Evolutionary conservation across 2,888 invertebrate genomes (phyloP), one percentile per base, ranked within the genome.

Genomic region (Meandrusa payeni): DNA sequence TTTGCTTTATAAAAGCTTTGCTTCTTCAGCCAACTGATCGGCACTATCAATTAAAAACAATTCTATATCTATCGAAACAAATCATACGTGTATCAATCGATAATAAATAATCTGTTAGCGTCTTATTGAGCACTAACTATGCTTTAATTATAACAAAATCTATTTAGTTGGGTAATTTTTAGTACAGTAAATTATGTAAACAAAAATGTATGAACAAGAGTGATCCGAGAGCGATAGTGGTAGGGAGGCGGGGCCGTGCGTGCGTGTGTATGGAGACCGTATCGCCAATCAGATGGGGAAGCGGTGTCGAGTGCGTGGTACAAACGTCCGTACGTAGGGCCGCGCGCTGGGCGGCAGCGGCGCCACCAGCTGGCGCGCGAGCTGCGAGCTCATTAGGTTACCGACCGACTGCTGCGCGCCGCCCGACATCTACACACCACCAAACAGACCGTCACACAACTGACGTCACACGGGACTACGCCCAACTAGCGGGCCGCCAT

Each of bases 331-430:
- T 86, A 86, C 87, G 85, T 88, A 88, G 77, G 85, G 81, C 60
- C 87, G 69, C 69, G 76, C 80, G 65, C 69, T 68, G 59, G 85
- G 73, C 73, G 89, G 83, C 76, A 89, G 83, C 74, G 89, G 89
- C 74, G 89, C 89, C 66, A 89, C 88, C 75, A 90, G 87, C 77
- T 90, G 89, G 54, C 89, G 87, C 66, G 89, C 90, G 69, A 90
- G 88, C 80, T 89, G 89, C 78, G 89, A 89, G 77, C 82, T 85
- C 89, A 89, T 80, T 78, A 89, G 78, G 73, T 69, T 81, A 72
- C 75, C 69, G 61, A 67, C 73, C 58, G 73, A 62, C 73, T 64
- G 57, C 62, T 64, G 64, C 67, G 55, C 65, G 59, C 61, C 63
- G 59, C 70, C 69, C 64, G 72, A 69, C 71, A 82, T 79, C 82